A percentile compares a stretch with the other conserved stretches of the same genome.
Conservation (phyloP, 1,140 invertebrate genomes). For the Thaumatotibia leucotreta region DNA sequence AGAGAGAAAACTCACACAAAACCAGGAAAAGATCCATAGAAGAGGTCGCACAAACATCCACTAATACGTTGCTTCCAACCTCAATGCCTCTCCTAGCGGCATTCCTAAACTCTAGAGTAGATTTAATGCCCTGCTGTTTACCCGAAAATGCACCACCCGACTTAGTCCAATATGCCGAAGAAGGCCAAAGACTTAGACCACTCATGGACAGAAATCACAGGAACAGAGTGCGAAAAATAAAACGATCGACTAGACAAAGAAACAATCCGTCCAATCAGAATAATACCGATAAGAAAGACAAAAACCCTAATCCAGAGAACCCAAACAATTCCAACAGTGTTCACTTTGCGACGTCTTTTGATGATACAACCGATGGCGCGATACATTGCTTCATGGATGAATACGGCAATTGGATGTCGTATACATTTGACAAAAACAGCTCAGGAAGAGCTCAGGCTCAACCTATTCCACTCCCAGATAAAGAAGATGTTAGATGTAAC, state of each 20-base stretch:
- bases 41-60: constrained; percentile 81
- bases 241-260: constrained; percentile 67
- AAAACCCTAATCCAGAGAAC: constrained; percentile 49
- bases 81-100: constrained; percentile 80
- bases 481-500: constrained; percentile 62
- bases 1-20: constrained; percentile 63
- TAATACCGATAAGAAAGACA: constrained; percentile 53
- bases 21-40: constrained; percentile 72
- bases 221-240: constrained; percentile 71
- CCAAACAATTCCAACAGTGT: constrained; percentile 53
- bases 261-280: constrained; percentile 57
- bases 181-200: constrained; percentile 59
- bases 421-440: constrained; percentile 88
- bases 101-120: constrained; percentile 78
- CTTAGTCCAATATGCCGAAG: constrained; percentile 41
- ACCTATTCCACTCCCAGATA: constrained; percentile 55
- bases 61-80: constrained; percentile 78
- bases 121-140: constrained; percentile 71
- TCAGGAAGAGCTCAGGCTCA: constrained; percentile 50
- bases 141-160: constrained; percentile 45
- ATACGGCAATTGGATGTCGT: constrained; percentile 85
- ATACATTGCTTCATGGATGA: constrained; percentile 90
- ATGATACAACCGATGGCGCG: constrained; percentile 91
- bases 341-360: constrained; percentile 89
- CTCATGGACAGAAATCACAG: constrained; percentile 73